phyloP scores from a whole-genome alignment of 2,113 vertebrate species.

The Corythornis madagascariensis region DNA sequence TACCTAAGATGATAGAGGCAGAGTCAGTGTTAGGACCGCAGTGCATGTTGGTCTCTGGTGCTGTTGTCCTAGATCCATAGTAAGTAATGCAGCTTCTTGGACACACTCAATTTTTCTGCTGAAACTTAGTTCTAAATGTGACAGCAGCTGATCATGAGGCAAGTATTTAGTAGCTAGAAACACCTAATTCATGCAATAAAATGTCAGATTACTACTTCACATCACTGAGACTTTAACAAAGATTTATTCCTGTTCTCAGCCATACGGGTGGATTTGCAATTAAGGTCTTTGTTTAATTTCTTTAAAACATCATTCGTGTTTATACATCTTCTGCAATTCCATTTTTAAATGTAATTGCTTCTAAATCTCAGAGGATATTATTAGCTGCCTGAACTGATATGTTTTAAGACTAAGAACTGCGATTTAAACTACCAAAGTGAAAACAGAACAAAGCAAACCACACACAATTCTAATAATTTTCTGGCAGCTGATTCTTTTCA shows the following conservation, averaged over 20 bases:
- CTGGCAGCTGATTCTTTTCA: neutral
- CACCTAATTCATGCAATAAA: slow-evolving; percentile 39
- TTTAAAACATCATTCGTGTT: slow-evolving; percentile 74
- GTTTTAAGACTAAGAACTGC: slow-evolving; percentile 63
- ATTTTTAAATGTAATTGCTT: slow-evolving; percentile 75
- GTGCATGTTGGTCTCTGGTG: neutral
- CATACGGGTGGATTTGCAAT: slow-evolving; percentile 73
- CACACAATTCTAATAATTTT: slow-evolving; percentile 8
- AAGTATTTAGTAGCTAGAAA: slow-evolving; percentile 8
- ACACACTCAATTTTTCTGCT: neutral
- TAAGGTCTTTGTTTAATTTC: slow-evolving; percentile 75
- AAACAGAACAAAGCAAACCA: slow-evolving; percentile 41
- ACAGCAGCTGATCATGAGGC: neutral
- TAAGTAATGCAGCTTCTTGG: neutral
- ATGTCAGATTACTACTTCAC: slow-evolving; percentile 45
- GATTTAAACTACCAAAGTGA: slow-evolving; percentile 60
- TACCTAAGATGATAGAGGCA: neutral
- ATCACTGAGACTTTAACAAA: slow-evolving; percentile 46
- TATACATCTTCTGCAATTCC: slow-evolving; percentile 52
- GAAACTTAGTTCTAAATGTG: slow-evolving; percentile 35
- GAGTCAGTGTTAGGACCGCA: neutral
- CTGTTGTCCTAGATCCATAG: neutral
- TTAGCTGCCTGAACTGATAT: slow-evolving; percentile 60
- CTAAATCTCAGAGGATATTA: slow-evolving; percentile 70
- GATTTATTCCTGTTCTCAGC: slow-evolving; percentile 61